These are phyloP conservation scores for Fringilla coelebs DNA, from an alignment of 2,797 vertebrate species.

Conservation along the genomic window DNA sequence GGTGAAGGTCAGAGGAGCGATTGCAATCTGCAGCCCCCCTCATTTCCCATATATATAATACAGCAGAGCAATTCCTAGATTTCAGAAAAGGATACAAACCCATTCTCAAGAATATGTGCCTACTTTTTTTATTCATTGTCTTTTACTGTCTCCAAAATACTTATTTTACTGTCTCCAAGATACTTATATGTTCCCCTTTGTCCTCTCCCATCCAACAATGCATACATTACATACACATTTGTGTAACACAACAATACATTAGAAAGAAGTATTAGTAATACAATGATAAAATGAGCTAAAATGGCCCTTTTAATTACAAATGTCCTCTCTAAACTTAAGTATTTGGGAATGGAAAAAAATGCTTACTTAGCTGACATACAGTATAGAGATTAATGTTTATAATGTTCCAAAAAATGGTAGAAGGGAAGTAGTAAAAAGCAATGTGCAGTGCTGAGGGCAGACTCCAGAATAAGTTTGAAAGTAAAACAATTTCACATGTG, in stretches of 20 bases:
- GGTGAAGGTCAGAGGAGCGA: background rate
- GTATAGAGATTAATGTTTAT: background rate
- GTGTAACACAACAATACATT: background rate
- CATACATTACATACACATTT: background rate
- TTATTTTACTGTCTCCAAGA: background rate
- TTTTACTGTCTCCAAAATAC: background rate
- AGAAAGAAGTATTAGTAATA: background rate
- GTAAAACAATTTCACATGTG: background rate
- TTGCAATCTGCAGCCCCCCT: background rate
- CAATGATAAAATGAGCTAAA: background rate
- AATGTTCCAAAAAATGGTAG: background rate
- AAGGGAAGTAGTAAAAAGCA: background rate
- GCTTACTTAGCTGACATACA: background rate
- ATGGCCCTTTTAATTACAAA: background rate
- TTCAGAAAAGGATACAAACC: background rate
- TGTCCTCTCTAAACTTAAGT: background rate
- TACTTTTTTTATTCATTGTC: background rate
- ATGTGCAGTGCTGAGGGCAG: background rate
- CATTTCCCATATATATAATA: background rate
- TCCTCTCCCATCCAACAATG: background rate
- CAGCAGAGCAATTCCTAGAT: background rate
- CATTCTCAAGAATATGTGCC: background rate
- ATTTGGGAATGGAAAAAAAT: background rate
- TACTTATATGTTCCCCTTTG: background rate
- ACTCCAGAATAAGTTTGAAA: background rate